Percentiles rank a stretch among this genome's conserved stretches.
These are phyloP conservation scores for Erannis defoliaria DNA, from an alignment of 2,888 invertebrate genomes.

Conservation along the genomic window DNA sequence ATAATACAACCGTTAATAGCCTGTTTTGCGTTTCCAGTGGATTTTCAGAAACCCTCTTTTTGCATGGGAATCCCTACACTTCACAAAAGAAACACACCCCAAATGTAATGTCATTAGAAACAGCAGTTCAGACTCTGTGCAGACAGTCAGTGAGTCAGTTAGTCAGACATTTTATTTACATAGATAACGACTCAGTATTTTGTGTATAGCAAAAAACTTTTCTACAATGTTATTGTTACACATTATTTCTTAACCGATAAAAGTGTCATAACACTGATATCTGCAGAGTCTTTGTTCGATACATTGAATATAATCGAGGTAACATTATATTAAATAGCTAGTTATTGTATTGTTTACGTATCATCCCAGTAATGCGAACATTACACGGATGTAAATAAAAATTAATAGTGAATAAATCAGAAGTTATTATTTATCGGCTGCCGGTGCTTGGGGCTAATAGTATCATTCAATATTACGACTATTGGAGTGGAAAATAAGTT, in stretches of 20 bases:
- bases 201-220: neutral
- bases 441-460: conserved; percentile 51
- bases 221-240: neutral
- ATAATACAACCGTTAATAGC: too few relatives aligned
- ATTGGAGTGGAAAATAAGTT: conserved; percentile 49
- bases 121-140: too few relatives aligned
- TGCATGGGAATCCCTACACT: too few relatives aligned
- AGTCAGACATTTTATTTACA: too few relatives aligned
- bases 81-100: too few relatives aligned
- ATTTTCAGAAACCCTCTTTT: too few relatives aligned
- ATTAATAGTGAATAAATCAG: conserved; percentile 61
- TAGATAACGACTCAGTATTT: neutral
- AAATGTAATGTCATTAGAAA: too few relatives aligned
- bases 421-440: conserved; percentile 50
- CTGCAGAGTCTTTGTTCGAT: conserved; percentile 53
- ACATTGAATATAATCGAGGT: conserved; percentile 51
- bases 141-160: too few relatives aligned
- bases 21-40: too few relatives aligned
- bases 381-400: conserved; percentile 61
- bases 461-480: conserved; percentile 56
- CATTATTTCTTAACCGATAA: conserved; percentile 50
- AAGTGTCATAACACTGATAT: conserved; percentile 53
- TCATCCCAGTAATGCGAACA: conserved; percentile 51
- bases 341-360: conserved; percentile 45
- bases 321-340: conserved; percentile 39